These are phyloP conservation scores for Pseudomyrmex cubaensis DNA, from an alignment of 1,140 invertebrate species.

Conservation along the genomic window DNA sequence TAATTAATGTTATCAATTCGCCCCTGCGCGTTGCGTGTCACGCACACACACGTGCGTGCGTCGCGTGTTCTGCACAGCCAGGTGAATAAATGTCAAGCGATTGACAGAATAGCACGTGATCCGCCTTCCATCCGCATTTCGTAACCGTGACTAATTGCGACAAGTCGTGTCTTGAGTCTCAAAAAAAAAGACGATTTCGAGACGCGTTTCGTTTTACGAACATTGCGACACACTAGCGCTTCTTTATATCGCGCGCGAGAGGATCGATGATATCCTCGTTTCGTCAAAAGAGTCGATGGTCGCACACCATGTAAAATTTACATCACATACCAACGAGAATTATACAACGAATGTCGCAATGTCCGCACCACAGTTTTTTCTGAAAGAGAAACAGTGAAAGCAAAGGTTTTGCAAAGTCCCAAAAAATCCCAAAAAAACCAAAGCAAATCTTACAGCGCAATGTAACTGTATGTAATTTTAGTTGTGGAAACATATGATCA, in stretches of 20 bases:
- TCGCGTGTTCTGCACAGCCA: constrained; percentile 46
- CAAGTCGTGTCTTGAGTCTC: constrained; percentile 21
- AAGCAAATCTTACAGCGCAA: neutral
- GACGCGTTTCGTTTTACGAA: constrained; percentile 30
- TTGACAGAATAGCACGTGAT: constrained; percentile 52
- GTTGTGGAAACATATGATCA: too few relatives aligned
- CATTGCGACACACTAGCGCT: constrained; percentile 39
- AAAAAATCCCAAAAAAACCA: neutral
- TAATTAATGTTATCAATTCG: neutral
- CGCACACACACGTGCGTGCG: constrained; percentile 1
- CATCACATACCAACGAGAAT: neutral
- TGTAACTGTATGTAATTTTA: too few relatives aligned
- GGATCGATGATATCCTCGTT: constrained; percentile 22
- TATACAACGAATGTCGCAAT: constrained; percentile 7
- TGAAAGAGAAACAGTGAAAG: constrained; percentile 1
- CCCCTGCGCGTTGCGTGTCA: constrained; percentile 12
- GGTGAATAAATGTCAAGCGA: constrained; percentile 58
- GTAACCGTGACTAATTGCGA: constrained; percentile 49
- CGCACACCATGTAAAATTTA: constrained; percentile 8
- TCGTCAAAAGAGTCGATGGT: constrained; percentile 16
- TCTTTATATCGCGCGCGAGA: constrained; percentile 19
- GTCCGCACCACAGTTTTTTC: neutral
- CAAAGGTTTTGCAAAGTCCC: too few relatives aligned
- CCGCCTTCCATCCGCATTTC: constrained; percentile 46
- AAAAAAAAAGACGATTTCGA: constrained; percentile 26